Evolutionary conservation across 2,888 invertebrate species (phyloP).

Genomic region (Alentia gelatinosa): DNA sequence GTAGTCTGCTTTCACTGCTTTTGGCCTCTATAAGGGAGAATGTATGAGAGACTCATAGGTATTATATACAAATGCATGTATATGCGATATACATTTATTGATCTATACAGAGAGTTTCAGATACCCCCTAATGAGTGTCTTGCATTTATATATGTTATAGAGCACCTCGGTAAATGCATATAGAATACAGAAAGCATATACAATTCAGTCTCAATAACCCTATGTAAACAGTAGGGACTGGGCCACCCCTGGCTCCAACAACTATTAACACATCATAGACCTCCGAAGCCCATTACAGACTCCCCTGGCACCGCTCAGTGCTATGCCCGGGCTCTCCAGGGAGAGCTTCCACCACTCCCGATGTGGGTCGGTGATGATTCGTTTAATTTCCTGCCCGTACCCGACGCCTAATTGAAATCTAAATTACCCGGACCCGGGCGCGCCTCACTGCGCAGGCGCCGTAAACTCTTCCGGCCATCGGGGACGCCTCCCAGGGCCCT

Average conservation of each 20-base stretch:
- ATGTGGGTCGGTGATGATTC: background rate
- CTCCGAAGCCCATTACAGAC: background rate
- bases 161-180: background rate
- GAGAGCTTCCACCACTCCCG: background rate
- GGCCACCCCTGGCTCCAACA: too few species aligned
- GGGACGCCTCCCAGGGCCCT: too few species aligned
- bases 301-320: background rate
- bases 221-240: too few species aligned
- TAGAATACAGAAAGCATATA: too few species aligned
- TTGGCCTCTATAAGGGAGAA: too few species aligned
- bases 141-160: background rate
- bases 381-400: constrained; percentile 32
- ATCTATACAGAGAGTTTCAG: background rate
- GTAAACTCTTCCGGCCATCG: too few species aligned
- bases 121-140: background rate
- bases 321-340: too few species aligned
- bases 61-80: constrained; percentile 6
- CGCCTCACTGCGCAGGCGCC: background rate
- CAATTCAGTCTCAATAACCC: too few species aligned
- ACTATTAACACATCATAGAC: background rate
- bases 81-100: background rate
- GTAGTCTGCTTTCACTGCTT: too few species aligned
- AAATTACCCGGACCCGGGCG: background rate
- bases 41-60: too few species aligned
- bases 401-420: constrained; percentile 15